phyloP scores from a whole-genome alignment of 2,797 vertebrate species.

The Gymnocypris eckloni region DNA sequence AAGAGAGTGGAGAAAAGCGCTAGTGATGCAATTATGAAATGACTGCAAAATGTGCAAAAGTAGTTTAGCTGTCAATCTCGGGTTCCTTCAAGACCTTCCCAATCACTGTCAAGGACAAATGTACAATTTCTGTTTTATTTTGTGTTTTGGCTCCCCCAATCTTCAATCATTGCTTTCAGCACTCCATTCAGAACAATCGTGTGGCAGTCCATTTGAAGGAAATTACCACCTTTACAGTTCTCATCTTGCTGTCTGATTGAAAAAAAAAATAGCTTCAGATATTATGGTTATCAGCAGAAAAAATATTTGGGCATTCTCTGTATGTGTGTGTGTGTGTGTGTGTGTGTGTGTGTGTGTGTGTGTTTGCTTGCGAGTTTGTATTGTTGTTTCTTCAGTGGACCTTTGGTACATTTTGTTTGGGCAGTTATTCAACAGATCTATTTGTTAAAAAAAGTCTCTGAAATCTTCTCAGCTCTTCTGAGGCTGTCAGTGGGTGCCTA shows the following conservation, averaged over 20 bases:
- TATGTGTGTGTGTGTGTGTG: constrained; percentile 18
- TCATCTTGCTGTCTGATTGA: constrained; percentile 62
- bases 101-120: constrained; percentile 67
- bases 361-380: constrained; percentile 33
- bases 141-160: constrained; percentile 53
- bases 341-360: constrained; percentile 22
- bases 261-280: constrained; percentile 63
- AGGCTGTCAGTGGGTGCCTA: constrained; percentile 30
- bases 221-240: constrained; percentile 63
- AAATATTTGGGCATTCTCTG: constrained; percentile 49
- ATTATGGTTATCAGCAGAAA: constrained; percentile 62
- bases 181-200: constrained; percentile 56
- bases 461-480: constrained; percentile 1
- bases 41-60: constrained; percentile 38
- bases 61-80: constrained; percentile 57
- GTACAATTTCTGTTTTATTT: constrained; percentile 61
- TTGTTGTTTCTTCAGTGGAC: constrained; percentile 28
- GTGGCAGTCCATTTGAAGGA: constrained; percentile 65
- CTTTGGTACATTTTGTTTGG: constrained; percentile 11
- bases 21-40: constrained; percentile 49
- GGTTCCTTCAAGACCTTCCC: constrained; percentile 59
- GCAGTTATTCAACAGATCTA: constrained; percentile 40
- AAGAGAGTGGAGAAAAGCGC: constrained; percentile 31
- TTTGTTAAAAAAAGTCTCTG: constrained; percentile 8
- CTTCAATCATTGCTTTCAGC: constrained; percentile 68